Evolutionary conservation across 2,888 invertebrate species (phyloP), one percentile per base, ranked within the genome.

Genomic region (Hipparchia sbordonii): DNA sequence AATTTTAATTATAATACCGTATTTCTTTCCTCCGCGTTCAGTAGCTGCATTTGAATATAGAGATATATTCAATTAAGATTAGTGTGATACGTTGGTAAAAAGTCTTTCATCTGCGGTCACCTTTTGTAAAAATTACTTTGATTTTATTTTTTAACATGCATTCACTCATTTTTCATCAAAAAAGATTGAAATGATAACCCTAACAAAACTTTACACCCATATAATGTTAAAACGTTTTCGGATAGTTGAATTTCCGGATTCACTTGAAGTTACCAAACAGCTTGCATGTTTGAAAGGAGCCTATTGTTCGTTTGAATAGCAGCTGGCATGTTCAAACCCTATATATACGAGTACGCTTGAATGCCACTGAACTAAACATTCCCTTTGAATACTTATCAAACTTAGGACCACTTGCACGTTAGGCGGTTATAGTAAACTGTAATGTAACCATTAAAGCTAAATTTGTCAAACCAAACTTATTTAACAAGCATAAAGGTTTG

Each of bases 351-450:
- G 68, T 70, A 59, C 63, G 72, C 72, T 70, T 70, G 70, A 51
- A 59, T 61, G 51, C 46, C 46, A n/a, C 10, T 70, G 54, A 70
- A 70, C n/a, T 48, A 67, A 67, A 48, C 39, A 51, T 51, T 23
- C 46, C 12, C 74, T 72, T 72, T 76, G 74, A 76, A 72, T 67
- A 68, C 67, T 72, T 70, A 52, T 70, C 69, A 61, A 66, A 73
- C 63, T 71, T 62, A 67, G 39, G 39, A 2, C 39, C 39, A 39
- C 3, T 39, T 39, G 39, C 39, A 39, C 39, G 39, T 39, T 39
- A 23, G 39, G 39, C 39, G 39, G 39, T 1, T 39, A 39, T 39
- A 39, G 39, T 39, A 39, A 39, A 39, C 5, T 39, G 39, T 39
- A 4, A 39, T 4, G 5, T 39, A 39, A 39, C 3, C 39, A 2